Evolutionary conservation across 2,888 invertebrate species (phyloP).

Genomic region (Caradrina clavipalpis): DNA sequence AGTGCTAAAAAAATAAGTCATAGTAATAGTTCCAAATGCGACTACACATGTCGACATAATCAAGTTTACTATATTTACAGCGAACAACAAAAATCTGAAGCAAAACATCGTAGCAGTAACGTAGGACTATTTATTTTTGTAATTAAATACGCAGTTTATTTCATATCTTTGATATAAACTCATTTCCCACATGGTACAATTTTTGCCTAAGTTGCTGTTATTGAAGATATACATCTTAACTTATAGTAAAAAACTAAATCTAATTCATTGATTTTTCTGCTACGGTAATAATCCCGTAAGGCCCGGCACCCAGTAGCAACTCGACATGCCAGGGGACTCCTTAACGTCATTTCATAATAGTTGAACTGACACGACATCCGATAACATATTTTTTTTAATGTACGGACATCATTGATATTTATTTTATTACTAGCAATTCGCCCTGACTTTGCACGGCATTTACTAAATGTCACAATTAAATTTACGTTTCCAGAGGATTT

Average conservation of each 20-base stretch:
- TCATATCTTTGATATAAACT: constrained; percentile 16
- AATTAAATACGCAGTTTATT: neutral
- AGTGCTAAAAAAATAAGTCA: constrained; percentile 68
- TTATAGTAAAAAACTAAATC: constrained; percentile 61
- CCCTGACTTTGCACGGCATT: too few relatives aligned
- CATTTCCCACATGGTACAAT: constrained; percentile 63
- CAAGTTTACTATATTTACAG: constrained; percentile 68
- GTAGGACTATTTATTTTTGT: neutral
- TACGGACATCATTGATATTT: too few relatives aligned
- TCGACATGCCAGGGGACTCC: neutral
- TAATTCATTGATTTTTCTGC: constrained; percentile 41
- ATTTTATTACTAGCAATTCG: too few relatives aligned
- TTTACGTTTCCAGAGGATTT: too few relatives aligned
- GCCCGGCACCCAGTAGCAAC: neutral
- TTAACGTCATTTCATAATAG: neutral
- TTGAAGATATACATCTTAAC: constrained; percentile 64
- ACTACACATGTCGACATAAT: constrained; percentile 65
- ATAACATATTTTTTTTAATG: too few relatives aligned
- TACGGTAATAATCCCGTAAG: constrained; percentile 14
- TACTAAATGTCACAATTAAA: too few relatives aligned
- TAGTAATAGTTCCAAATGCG: constrained; percentile 71
- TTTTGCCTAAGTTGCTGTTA: constrained; percentile 62
- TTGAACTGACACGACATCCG: neutral
- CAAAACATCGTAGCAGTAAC: constrained; percentile 70
- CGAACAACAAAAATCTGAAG: constrained; percentile 64